Evolutionary conservation across 1,140 invertebrate species (phyloP), one percentile per base, ranked within the genome.

Genomic region (Hyles euphorbiae): DNA sequence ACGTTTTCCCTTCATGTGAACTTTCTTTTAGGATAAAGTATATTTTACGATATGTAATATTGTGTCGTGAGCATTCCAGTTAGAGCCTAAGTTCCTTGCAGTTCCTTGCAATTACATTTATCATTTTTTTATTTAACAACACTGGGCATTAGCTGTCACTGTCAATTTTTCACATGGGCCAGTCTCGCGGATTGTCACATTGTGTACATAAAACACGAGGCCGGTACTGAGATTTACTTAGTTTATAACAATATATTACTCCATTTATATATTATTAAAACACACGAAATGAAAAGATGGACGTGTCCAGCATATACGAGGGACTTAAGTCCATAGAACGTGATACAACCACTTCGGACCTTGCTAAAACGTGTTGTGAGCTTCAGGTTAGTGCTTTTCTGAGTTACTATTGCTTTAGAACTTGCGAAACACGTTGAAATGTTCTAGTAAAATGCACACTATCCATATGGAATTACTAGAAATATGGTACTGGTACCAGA

Each of bases 321-420:
- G 70, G 72, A 36, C 55, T 82, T 47, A 68, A 68, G 54, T 62
- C 65, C 11, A 69, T 82, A 64, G 59, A 68, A 57, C 53, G 54
- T 44, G 70, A 73, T 63, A 76, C 79, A 47, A 75, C 60, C 52
- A 78, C 69, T 52, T 50, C 54, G 1, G 74, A 83, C 56, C 61
- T 83, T 40, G 44, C 34, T 46, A 74, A 78, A 75, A 62, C 70
- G 64, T 81, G 80, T 63, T 64, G 76, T 56, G 63, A 74, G 62
- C 60, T 81, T 64, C 51, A 67, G 74, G 80, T 80, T 69, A 74
- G 74, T 77, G 65, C 32, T 53, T 60, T 36, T 34, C 12, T 44
- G 56, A 57, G 36, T 3, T 32, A 2, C 5, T 4, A 51, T 22
- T 33, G 6, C 32, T 22, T 9, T 34, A n/a, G n/a, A 48, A 11